These are phyloP conservation scores for Andrena minutula DNA, from an alignment of 2,888 invertebrate genomes.

Conservation along the genomic window DNA sequence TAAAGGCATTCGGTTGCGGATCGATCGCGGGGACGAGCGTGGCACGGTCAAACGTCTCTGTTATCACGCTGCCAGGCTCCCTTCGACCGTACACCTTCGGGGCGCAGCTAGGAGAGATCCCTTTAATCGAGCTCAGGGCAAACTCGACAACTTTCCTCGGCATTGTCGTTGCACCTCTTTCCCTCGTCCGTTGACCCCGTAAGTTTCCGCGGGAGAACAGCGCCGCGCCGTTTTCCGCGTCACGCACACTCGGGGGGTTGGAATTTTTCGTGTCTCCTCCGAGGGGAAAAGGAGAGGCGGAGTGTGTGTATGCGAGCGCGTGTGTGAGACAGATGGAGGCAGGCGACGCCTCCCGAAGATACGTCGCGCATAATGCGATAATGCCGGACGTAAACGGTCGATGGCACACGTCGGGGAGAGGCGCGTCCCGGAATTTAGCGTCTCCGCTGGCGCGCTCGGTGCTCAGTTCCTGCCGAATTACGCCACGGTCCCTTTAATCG, in stretches of 20 bases:
- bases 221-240: neutral
- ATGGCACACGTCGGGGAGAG: slow-evolving; percentile 42
- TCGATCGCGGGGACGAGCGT: slow-evolving; percentile 45
- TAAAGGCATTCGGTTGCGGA: slow-evolving; percentile 49
- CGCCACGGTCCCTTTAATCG: slow-evolving; percentile 54
- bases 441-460: slow-evolving; percentile 43
- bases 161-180: slow-evolving; percentile 45
- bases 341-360: slow-evolving; percentile 22
- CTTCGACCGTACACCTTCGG: slow-evolving; percentile 24
- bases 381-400: slow-evolving; percentile 45
- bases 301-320: too few species aligned
- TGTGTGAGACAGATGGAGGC: neutral
- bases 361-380: slow-evolving; percentile 50
- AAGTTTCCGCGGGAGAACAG: neutral
- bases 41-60: slow-evolving; percentile 64
- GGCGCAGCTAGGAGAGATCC: slow-evolving; percentile 14
- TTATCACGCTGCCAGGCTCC: slow-evolving; percentile 49
- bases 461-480: slow-evolving; percentile 46
- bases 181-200: neutral
- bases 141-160: slow-evolving; percentile 55
- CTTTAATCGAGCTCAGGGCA: slow-evolving; percentile 59
- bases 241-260: neutral
- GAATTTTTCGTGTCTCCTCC: slow-evolving; percentile 6
- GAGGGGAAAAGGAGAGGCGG: neutral
- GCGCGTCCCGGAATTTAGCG: slow-evolving; percentile 50